Conservation (phyloP, 1,140 invertebrate genomes). For the Anthonomus grandis region DNA sequence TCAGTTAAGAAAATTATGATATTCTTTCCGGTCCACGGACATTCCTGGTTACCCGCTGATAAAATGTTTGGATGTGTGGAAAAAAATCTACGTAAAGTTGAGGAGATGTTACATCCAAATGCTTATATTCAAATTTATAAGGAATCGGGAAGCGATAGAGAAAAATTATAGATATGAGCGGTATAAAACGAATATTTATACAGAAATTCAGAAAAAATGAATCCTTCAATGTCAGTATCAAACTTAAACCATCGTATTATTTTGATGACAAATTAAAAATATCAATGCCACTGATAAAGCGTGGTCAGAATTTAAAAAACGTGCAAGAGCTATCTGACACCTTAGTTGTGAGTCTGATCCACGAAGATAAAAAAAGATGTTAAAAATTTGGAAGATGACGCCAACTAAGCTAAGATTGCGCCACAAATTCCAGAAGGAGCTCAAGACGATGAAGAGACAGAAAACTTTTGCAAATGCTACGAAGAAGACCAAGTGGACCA, state of each 20-base stretch:
- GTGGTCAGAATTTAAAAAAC: background rate
- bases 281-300: too few species aligned
- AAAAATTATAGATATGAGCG: background rate
- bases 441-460: background rate
- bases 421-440: too few species aligned
- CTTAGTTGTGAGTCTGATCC: background rate
- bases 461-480: background rate
- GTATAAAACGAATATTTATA: background rate
- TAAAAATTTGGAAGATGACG: background rate
- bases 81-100: slow-evolving; percentile 30
- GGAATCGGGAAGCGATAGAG: slow-evolving; percentile 2
- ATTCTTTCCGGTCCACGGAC: slow-evolving; percentile 35
- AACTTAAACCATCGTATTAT: too few species aligned
- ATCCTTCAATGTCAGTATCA: background rate
- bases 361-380: background rate
- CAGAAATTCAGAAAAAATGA: background rate
- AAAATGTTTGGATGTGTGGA: slow-evolving; percentile 37
- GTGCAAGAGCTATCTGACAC: background rate
- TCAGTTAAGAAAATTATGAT: slow-evolving; percentile 10
- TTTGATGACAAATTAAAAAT: too few species aligned
- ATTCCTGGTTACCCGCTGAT: slow-evolving; percentile 36
- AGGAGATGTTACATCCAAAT: slow-evolving; percentile 14
- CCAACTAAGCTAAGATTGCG: background rate
- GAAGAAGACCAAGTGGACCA: background rate
- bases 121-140: slow-evolving; percentile 18